A percentile compares a stretch with the other conserved stretches of the same genome.
Conservation (phyloP, 92 coral and sea anemone species). For the Siderastrea radians region DNA sequence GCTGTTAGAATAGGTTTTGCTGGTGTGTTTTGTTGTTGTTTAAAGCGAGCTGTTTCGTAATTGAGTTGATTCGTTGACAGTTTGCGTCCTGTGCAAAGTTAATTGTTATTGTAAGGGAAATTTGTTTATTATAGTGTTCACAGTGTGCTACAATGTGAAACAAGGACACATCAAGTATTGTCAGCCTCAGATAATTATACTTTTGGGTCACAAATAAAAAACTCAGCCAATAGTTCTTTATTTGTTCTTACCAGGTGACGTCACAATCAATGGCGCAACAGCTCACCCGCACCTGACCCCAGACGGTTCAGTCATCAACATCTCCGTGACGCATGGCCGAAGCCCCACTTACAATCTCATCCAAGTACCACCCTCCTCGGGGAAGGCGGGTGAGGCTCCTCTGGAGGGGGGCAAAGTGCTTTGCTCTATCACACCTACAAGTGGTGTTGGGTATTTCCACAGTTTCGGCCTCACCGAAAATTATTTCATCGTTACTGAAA, state of each 20-base stretch:
- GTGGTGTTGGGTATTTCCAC: conserved; percentile 72
- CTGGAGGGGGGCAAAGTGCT: conserved; percentile 81
- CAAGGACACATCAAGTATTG: too few species aligned
- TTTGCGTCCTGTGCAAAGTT: too few species aligned
- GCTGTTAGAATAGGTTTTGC: too few species aligned
- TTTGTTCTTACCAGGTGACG: conserved; percentile 42
- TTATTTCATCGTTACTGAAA: conserved; percentile 74
- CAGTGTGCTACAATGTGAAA: too few species aligned
- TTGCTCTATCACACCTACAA: conserved; percentile 65
- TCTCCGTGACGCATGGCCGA: conserved; percentile 50
- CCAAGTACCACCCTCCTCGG: conserved; percentile 66
- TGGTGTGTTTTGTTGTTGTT: too few species aligned
- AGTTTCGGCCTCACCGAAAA: conserved; percentile 90
- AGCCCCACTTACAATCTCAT: conserved; percentile 57
- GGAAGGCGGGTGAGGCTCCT: conserved; percentile 45
- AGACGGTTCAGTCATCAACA: conserved; percentile 81
- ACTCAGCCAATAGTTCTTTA: neutral
- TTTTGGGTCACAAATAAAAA: too few species aligned
- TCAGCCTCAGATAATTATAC: too few species aligned
- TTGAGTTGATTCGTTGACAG: too few species aligned
- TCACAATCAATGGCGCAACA: conserved; percentile 26
- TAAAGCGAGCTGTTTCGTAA: too few species aligned
- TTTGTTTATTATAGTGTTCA: too few species aligned
- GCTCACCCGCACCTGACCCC: conserved; percentile 84
- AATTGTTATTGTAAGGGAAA: too few species aligned